Base-by-base conservation (phyloP, 2,888 invertebrate genomes). In the Ferdinandea cuprea region DNA sequence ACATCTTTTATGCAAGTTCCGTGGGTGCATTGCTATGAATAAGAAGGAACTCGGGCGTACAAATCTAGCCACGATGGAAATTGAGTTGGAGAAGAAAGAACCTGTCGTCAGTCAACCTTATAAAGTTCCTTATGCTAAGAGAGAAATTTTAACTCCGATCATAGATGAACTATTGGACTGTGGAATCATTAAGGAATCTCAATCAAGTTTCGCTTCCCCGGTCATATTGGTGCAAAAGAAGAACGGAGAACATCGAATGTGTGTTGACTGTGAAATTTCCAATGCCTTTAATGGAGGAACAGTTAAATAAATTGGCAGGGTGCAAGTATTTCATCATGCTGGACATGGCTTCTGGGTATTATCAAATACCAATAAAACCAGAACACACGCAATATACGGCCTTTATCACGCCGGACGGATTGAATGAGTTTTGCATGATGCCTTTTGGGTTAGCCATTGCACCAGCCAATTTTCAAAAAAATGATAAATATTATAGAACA, bases 121-220 rank as follows among this genome's bases (percentile, higher is more conserved):
- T 9, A 54, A 54, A 5, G 71, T 59, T 5, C 59, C 71, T 9
- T 71, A 59, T 25, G 66, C 44, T 0, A 72, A 72, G n/a, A 42
- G 63, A 37, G 21, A 61, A 72, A 7, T 30, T 0, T 52, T 61
- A 1, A 15, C 52, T 6, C 21, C 50, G 4, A 30, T 72, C 42
- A n/a, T 69, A 0, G 3, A 37, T 0, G 42, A 61, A 11, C 32
- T 61, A 0, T 6, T 71, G 0, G 61, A 61, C 4, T 11, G 21
- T 4, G 61, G 52, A 0, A 1, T 71, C 13, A 15, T 50, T 6
- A n/a, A 0, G 9, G 73, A 73, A 30, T 73, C 72, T 0, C 56
- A 65, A 4, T 74, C 74, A 0, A 50, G 59, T 0, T 59, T 17
- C 9, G 32, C 66, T 2, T 66, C 74, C 0, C 74, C 58, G 1